phyloP scores from a whole-genome alignment of 2,113 vertebrate species.

The Brachyhypopomus gauderio region DNA sequence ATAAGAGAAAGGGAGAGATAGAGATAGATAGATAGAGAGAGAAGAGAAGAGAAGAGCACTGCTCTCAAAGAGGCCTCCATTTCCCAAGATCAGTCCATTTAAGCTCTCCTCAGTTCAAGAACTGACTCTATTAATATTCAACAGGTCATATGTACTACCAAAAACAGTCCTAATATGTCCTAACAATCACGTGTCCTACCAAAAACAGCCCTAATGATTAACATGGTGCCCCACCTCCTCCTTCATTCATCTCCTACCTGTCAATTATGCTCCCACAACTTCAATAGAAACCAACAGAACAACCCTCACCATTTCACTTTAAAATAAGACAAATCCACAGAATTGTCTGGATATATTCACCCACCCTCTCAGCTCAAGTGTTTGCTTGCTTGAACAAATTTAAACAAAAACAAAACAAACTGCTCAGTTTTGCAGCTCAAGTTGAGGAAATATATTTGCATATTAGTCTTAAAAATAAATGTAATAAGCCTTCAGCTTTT shows the following conservation, averaged over 20 bases:
- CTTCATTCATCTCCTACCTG: constrained; percentile 20
- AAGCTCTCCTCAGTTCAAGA: constrained; percentile 59
- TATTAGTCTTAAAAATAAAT: constrained; percentile 62
- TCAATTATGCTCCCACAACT: constrained; percentile 58
- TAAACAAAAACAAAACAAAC: constrained; percentile 17
- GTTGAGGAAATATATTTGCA: constrained; percentile 54
- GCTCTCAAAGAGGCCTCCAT: constrained; percentile 49
- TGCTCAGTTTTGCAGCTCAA: constrained; percentile 33
- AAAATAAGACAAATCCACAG: constrained; percentile 23
- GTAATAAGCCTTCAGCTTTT: constrained; percentile 51
- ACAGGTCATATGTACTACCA: constrained; percentile 43
- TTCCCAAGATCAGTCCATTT: constrained; percentile 54
- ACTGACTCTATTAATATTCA: constrained; percentile 64
- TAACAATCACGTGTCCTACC: constrained; percentile 35
- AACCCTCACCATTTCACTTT: constrained; percentile 16
- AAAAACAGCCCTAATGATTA: constrained; percentile 57
- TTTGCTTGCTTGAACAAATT: constrained; percentile 43
- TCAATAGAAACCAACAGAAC: constrained; percentile 29
- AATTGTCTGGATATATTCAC: constrained; percentile 16
- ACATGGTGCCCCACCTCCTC: constrained; percentile 42
- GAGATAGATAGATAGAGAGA: not conserved
- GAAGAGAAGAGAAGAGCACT: not conserved
- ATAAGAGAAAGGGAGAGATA: not conserved
- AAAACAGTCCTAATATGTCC: no score
- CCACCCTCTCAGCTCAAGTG: constrained; percentile 19